Base-by-base conservation (phyloP, 2,888 invertebrate species). In the Crossocerus cetratus region DNA sequence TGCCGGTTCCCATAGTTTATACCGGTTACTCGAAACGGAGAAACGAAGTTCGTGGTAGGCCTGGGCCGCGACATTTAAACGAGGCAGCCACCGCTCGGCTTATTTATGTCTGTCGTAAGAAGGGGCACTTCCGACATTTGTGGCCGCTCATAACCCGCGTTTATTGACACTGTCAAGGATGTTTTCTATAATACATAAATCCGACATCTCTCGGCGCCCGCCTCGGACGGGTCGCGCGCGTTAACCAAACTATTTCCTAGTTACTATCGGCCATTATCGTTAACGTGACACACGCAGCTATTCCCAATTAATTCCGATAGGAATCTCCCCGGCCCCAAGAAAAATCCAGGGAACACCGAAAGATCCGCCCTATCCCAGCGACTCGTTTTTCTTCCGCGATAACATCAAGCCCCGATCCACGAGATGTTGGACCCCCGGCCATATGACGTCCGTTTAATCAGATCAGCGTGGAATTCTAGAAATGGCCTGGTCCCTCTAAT, bases 41-140 rank as follows among this genome's bases (percentile, higher is more conserved):
- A 56, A 68, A 21, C 57, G 65, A 61, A 60, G 62, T 65, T 69
- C 71, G 53, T 53, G 22, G 21, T 54, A 55, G 18, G 68, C 69
- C 62, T 67, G 61, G 22, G 55, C 62, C 69, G 80, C 80, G 77
- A 82, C 81, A 77, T 77, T 79, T 82, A 80, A 79, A 81, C 81
- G 72, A 71, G 67, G 67, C 78, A 65, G 65, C 68, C 77, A 58
- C 65, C 56, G 68, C 69, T 65, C 60, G 63, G 76, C 73, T 82
- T 82, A 82, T 82, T 82, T 82, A 82, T 82, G 76, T 53, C 78
- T 59, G 65, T 80, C 80, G 76, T 82, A 82, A 82, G 82, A 55
- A 82, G 73, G 78, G 82, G 80, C 80, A 82, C 82, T 82, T 82
- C 76, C 80, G 82, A 82, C 82, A 69, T 82, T 82, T 82, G 82